A percentile compares a stretch with the other conserved stretches of the same genome.
Evolutionary conservation across 2,888 invertebrate species (phyloP).

Genomic region (Drosophila vallismaia): DNA sequence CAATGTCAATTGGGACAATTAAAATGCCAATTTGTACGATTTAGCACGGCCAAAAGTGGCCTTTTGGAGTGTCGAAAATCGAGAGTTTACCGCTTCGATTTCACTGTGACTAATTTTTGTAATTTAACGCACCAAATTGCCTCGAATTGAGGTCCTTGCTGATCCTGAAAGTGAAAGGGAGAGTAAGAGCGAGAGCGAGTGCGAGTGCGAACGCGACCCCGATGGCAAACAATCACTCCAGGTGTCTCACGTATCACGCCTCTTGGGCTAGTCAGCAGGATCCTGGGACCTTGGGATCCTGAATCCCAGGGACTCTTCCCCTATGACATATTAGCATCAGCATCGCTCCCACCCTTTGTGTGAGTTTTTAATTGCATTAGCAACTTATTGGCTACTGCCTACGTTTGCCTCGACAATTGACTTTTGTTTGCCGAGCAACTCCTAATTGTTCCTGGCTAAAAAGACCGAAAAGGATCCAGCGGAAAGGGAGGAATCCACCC

Average conservation of each 20-base stretch:
- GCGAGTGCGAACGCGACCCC: not conserved
- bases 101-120: slow-evolving; percentile 77
- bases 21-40: slow-evolving; percentile 74
- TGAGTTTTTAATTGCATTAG: slow-evolving; percentile 77
- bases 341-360: slow-evolving; percentile 44
- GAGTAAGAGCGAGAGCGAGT: slow-evolving; percentile 6
- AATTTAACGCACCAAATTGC: slow-evolving; percentile 84
- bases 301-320: slow-evolving; percentile 32
- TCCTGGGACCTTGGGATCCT: slow-evolving; percentile 10
- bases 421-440: slow-evolving; percentile 62
- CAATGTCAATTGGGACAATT: slow-evolving; percentile 76
- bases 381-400: slow-evolving; percentile 69
- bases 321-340: slow-evolving; percentile 75
- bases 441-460: slow-evolving; percentile 54
- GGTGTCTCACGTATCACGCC: slow-evolving; percentile 83
- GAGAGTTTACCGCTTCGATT: slow-evolving; percentile 18
- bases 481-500: slow-evolving; percentile 24
- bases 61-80: slow-evolving; percentile 44
- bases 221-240: slow-evolving; percentile 81
- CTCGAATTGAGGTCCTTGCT: slow-evolving; percentile 58
- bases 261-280: slow-evolving; percentile 32
- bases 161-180: slow-evolving; percentile 7
- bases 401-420: slow-evolving; percentile 53
- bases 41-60: slow-evolving; percentile 56
- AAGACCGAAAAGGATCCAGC: not conserved